Evolutionary conservation across 2,888 invertebrate species (phyloP).

Genomic region (Caenorhabditis doughertyi): DNA sequence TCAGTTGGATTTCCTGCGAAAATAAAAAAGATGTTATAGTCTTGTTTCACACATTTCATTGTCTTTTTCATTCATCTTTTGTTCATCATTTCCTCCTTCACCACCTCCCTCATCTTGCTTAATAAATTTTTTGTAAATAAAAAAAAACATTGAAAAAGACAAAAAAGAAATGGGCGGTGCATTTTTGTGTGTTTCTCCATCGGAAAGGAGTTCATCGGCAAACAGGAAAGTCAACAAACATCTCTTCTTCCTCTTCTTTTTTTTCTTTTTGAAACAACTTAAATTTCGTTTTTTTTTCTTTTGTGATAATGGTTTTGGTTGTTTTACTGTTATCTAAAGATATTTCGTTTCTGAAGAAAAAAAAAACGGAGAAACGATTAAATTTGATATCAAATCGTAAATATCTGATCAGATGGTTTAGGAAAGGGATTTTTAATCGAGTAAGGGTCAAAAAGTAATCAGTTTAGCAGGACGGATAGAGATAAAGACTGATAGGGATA

Average conservation of each 20-base stretch:
- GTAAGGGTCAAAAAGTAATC: slow-evolving; percentile 6
- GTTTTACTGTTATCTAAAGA: not conserved
- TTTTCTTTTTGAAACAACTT: slow-evolving; percentile 32
- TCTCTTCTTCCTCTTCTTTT: slow-evolving; percentile 22
- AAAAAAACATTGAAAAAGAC: not conserved
- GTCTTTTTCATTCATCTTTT: not conserved
- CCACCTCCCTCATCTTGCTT: too few relatives aligned
- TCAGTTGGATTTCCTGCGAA: slow-evolving; percentile 52
- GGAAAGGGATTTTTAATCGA: not conserved
- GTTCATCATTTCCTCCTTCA: not conserved
- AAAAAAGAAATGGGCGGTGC: slow-evolving; percentile 29
- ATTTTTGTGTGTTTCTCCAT: not conserved
- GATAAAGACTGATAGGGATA: not conserved
- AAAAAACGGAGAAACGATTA: slow-evolving; percentile 5
- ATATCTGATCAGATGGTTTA: not conserved
- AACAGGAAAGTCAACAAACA: slow-evolving; percentile 48
- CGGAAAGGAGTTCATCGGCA: slow-evolving; percentile 50
- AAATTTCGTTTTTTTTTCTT: slow-evolving; percentile 16
- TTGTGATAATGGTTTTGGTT: slow-evolving; percentile 19
- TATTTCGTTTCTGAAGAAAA: not conserved
- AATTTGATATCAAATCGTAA: not conserved
- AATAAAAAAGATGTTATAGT: slow-evolving; percentile 47
- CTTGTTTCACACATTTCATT: not conserved
- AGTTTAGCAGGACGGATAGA: not conserved
- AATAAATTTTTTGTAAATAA: slow-evolving; percentile 53